phyloP scores from a whole-genome alignment of 2,888 invertebrate genomes.

The Aporophyla nigra region DNA sequence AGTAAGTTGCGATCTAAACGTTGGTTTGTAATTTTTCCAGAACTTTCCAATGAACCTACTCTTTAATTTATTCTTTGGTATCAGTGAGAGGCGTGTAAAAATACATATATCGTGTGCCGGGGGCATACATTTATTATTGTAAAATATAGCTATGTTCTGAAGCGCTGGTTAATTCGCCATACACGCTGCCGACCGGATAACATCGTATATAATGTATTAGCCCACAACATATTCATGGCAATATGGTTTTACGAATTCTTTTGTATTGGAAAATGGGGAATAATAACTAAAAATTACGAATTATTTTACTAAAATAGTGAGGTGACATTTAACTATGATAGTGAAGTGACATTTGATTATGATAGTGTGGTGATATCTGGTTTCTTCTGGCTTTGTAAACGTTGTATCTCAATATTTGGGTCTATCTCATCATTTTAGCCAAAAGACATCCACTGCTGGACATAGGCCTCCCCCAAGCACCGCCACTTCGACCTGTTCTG shows the following conservation, averaged over 20 bases:
- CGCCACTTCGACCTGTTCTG: too few species aligned
- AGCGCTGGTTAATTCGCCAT: slow-evolving; percentile 62
- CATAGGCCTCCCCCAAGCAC: too few species aligned
- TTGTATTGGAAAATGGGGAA: slow-evolving; percentile 23
- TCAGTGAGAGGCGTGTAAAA: slow-evolving; percentile 64
- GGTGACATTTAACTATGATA: background rate
- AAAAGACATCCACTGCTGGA: too few species aligned
- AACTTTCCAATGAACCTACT: slow-evolving; percentile 12
- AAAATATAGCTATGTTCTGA: slow-evolving; percentile 70
- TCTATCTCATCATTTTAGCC: too few species aligned
- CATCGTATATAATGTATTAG: slow-evolving; percentile 61
- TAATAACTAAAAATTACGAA: background rate
- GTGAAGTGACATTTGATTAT: background rate
- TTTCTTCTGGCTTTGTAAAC: background rate
- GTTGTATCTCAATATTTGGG: background rate
- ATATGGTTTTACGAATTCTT: slow-evolving; percentile 50
- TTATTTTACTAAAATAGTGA: background rate
- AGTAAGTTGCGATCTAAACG: background rate
- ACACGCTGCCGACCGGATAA: slow-evolving; percentile 54
- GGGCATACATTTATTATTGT: slow-evolving; percentile 69
- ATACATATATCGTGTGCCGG: slow-evolving; percentile 64
- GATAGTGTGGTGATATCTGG: too few species aligned
- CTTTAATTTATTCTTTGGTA: slow-evolving; percentile 33
- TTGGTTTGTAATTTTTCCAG: background rate
- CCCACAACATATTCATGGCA: slow-evolving; percentile 57